phyloP scores from a whole-genome alignment of 2,888 invertebrate genomes.

The Crocallis elinguaria region DNA sequence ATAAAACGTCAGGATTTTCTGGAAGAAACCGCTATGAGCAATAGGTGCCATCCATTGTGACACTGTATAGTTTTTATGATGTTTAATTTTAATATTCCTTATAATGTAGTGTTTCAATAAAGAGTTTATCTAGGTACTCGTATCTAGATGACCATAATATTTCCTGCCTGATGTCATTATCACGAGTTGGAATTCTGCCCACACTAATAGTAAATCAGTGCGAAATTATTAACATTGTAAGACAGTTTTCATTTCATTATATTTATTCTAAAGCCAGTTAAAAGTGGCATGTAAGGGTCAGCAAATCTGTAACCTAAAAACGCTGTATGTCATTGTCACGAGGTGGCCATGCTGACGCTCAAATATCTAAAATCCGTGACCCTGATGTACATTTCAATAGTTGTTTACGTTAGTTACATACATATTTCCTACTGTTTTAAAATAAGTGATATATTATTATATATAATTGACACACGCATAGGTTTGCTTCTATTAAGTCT shows the following conservation, averaged over 20 bases:
- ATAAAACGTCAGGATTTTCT: too few species aligned
- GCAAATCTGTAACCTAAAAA: slow-evolving; percentile 23
- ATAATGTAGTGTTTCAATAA: too few species aligned
- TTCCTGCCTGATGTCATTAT: neutral
- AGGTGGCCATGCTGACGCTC: slow-evolving; percentile 5
- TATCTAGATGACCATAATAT: neutral
- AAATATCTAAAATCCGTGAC: slow-evolving; percentile 10
- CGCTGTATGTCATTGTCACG: slow-evolving; percentile 23
- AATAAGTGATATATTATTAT: too few species aligned
- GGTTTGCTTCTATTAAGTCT: too few species aligned
- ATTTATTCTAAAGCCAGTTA: neutral
- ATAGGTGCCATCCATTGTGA: too few species aligned
- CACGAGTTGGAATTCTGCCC: neutral
- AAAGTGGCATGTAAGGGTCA: slow-evolving; percentile 1
- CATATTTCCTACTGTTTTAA: too few species aligned
- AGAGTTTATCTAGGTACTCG: neutral
- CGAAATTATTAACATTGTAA: too few species aligned
- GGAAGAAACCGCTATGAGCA: too few species aligned
- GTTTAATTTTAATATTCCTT: too few species aligned
- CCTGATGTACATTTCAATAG: neutral
- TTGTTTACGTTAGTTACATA: neutral
- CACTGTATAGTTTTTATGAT: too few species aligned
- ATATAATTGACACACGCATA: too few species aligned
- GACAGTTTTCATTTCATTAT: too few species aligned
- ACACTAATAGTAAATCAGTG: neutral